Evolutionary conservation across 2,888 invertebrate genomes (phyloP), one percentile per base, ranked within the genome.

Genomic region (Drosophila mimica): DNA sequence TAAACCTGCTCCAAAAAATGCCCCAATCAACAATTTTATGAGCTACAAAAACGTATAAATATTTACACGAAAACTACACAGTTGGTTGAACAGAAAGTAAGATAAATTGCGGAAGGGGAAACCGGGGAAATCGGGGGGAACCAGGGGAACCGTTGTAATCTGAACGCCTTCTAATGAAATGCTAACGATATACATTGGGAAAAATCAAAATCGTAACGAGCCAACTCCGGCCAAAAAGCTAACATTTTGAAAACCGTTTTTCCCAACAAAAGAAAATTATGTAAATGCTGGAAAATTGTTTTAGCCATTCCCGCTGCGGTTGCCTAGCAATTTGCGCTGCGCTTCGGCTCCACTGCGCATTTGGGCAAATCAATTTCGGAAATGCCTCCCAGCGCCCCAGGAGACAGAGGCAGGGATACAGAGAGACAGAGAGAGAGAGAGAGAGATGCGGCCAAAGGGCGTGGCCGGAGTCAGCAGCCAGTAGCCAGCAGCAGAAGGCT

Each of bases 281-380:
- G 85, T 78, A 85, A 85, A 85, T 85, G 83, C 66, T 83, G 79
- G 89, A 83, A 88, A 85, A 85, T 85, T 88, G 85, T 82, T 85
- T 83, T 53, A 76, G 74, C 83, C 70, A 72, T 79, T 76, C 56
- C 54, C 58, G 70, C 49, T 57, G 68, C 38, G 53, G 64, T 70
- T 66, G 70, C 75, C 43, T 56, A 70, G 64, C 87, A 84, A 84
- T 82, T 85, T 83, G 69, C 69, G 68, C 65, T 59, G 68, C 69
- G 54, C 56, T 76, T 68, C 65, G 69, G 68, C 78, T 75, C 69
- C 51, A 58, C 53, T 79, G 70, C 63, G 64, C 86, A 79, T 85
- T 85, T 72, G 81, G 62, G 62, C 82, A 88, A 85, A 86, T 85
- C 85, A 85, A 85, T 88, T 85, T 79, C 49, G 33, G 61, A 65